Evolutionary conservation across 1,140 invertebrate species (phyloP), one percentile per base, ranked within the genome.

Genomic region (Drosophila bipectinata): DNA sequence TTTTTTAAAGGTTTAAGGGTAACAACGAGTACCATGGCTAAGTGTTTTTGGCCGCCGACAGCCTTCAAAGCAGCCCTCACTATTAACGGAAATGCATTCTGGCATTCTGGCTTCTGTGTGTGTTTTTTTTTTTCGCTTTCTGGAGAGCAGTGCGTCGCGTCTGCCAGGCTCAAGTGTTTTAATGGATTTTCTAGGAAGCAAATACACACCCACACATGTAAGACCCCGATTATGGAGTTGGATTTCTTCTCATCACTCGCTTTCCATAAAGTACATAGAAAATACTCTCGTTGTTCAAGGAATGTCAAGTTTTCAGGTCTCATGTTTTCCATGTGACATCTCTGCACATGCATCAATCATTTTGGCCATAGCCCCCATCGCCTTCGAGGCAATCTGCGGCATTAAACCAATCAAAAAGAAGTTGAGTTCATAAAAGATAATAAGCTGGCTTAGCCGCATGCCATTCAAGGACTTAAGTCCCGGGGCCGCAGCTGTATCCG

Each of bases 361-460:
- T 63, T 60, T 28, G 39, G 24, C 51, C 15, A 21, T 39, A 28
- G 26, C 5, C 26, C 26, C 26, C 26, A 28, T 52, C 39, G 34
- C 48, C 49, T 15, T 14, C 48, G 6, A 37, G 30, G 59, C 56
- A 73, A 73, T 77, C 78, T 62, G 47, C 52, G 59, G 51, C 47
- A 73, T 75, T 73, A 67, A 64, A 68, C 74, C 81, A 80, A 82
- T 87, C 74, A 72, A 66, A 72, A 51, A 24, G 52, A 78, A 72
- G 77, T 77, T 78, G 72, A 88, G 84, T 88, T 88, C 79, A 88
- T 88, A 88, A 88, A 88, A 79, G 76, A 88, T 88, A 88, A 88
- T 88, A 88, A 73, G 78, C 82, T 64, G 74, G 83, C 83, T 83
- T 83, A 83, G 66, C 66, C 76, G 68, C 68, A 77, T 79, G 83